Evolutionary conservation across 2,113 vertebrate species (phyloP).

Genomic region (Leucosticte australis): DNA sequence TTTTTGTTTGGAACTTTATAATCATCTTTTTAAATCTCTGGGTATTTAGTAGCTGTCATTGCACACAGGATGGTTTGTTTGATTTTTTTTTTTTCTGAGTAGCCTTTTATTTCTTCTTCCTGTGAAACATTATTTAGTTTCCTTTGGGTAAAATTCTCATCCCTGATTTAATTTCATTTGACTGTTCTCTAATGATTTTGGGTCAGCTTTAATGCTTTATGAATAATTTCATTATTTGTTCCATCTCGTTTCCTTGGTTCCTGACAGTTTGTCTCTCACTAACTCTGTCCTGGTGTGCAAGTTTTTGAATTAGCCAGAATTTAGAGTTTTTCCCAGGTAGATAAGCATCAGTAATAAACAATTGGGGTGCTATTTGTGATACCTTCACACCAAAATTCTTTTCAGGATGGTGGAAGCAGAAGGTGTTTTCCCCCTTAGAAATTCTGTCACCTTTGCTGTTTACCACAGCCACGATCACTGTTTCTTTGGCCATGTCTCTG

Average conservation of each 20-base stretch:
- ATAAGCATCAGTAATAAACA: background rate
- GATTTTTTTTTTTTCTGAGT: too few species aligned
- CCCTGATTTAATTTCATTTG: background rate
- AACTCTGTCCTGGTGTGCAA: background rate
- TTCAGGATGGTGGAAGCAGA: background rate
- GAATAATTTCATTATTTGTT: background rate
- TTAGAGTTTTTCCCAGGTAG: background rate
- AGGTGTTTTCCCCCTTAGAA: background rate
- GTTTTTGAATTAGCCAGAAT: background rate
- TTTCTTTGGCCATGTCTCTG: background rate
- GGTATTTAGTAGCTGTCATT: background rate
- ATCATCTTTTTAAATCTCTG: background rate
- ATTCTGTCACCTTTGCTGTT: background rate
- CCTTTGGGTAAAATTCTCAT: background rate
- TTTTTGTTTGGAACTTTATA: background rate
- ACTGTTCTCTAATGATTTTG: background rate
- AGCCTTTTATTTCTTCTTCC: background rate
- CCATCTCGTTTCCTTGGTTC: fast-evolving
- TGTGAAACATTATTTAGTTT: background rate
- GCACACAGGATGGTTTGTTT: background rate
- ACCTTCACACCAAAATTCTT: background rate
- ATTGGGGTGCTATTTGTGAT: background rate
- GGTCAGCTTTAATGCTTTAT: background rate
- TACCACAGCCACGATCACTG: fast-evolving
- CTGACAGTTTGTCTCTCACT: background rate